Conservation (phyloP, 2,113 vertebrate genomes). For the Ammospiza caudacuta region DNA sequence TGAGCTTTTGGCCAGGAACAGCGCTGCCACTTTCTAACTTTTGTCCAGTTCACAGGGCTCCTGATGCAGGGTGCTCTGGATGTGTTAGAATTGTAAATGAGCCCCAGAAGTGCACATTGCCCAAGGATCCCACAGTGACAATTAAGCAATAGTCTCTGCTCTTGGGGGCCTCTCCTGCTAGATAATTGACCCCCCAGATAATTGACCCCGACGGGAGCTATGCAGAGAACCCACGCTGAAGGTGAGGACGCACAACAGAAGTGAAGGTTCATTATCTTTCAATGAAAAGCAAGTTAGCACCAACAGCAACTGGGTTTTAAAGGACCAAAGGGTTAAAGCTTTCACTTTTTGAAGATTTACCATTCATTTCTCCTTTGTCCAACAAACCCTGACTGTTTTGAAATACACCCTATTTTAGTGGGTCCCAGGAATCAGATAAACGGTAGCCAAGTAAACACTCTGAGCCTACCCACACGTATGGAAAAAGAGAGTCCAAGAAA, state of each 20-base stretch:
- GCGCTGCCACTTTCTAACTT: slow-evolving; percentile 63
- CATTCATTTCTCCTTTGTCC: neutral
- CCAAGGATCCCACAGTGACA: slow-evolving; percentile 26
- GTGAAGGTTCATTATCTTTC: slow-evolving; percentile 41
- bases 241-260: slow-evolving; percentile 7
- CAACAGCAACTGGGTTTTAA: neutral
- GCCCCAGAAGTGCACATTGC: slow-evolving; percentile 14
- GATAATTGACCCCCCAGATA: slow-evolving; percentile 51
- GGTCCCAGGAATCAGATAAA: neutral
- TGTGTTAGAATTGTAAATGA: slow-evolving; percentile 75
- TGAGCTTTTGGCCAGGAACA: slow-evolving; percentile 64
- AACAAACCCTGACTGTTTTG: neutral
- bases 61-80: slow-evolving; percentile 20
- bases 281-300: slow-evolving; percentile 9
- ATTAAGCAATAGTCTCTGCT: slow-evolving; percentile 25
- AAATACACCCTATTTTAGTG: neutral
- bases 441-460: neutral
- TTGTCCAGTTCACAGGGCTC: slow-evolving; percentile 66
- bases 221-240: slow-evolving; percentile 32
- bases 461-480: neutral
- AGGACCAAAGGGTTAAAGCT: neutral
- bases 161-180: neutral
- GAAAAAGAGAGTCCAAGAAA: neutral
- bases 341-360: neutral
- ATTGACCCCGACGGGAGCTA: slow-evolving; percentile 43